Evolutionary conservation across 2,888 invertebrate genomes (phyloP).

Genomic region (Zelleria hepariella): DNA sequence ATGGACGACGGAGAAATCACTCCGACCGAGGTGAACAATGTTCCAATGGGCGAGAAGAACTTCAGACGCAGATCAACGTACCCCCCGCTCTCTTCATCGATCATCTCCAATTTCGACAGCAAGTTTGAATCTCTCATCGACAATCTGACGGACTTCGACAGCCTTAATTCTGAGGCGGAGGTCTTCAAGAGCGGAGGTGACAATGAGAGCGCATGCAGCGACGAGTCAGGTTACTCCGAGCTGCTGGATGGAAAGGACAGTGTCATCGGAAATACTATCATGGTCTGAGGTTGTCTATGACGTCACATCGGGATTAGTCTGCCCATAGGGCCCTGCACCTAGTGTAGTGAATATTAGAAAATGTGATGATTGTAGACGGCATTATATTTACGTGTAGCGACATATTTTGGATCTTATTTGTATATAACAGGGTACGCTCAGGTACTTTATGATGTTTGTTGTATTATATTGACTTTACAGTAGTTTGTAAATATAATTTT

Average conservation of each 20-base stretch:
- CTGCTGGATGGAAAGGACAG: constrained; percentile 71
- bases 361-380: constrained; percentile 9
- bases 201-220: constrained; percentile 87
- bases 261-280: constrained; percentile 62
- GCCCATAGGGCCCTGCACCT: not conserved
- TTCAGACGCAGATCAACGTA: constrained; percentile 59
- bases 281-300: constrained; percentile 33
- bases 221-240: constrained; percentile 93
- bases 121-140: constrained; percentile 60
- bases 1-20: constrained; percentile 19
- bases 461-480: constrained; percentile 40
- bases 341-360: not conserved
- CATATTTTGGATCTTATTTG: constrained; percentile 10
- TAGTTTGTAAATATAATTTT: constrained; percentile 46
- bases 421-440: constrained; percentile 23
- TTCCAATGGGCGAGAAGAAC: constrained; percentile 64
- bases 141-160: constrained; percentile 52
- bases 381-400: not conserved
- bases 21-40: constrained; percentile 52
- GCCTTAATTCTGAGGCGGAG: constrained; percentile 58
- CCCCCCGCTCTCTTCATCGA: constrained; percentile 46
- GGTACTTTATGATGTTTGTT: constrained; percentile 27
- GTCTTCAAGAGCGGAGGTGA: constrained; percentile 70
- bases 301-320: not conserved
- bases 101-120: constrained; percentile 40